Conservation (phyloP, 2,888 invertebrate genomes). For the Drosophila mettleri region DNA sequence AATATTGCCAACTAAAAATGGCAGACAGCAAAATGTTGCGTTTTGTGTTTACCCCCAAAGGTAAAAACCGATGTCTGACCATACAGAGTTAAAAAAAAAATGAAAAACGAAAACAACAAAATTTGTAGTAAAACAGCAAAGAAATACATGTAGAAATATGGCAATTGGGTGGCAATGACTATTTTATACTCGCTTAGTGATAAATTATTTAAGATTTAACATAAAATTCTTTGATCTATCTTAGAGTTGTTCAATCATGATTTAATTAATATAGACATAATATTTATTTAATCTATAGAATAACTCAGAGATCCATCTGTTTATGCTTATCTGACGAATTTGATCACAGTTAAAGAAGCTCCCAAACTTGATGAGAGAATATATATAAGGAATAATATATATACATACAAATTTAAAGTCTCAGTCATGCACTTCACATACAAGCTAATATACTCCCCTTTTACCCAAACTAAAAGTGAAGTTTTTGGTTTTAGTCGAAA, state of each 20-base stretch:
- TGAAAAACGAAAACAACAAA: slow-evolving; percentile 31
- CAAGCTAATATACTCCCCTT: slow-evolving; percentile 1
- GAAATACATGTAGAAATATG: not conserved
- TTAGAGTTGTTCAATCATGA: not conserved
- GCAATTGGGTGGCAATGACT: not conserved
- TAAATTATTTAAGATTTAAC: too few relatives aligned
- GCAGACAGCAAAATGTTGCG: slow-evolving; percentile 48
- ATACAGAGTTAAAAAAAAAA: slow-evolving; percentile 29
- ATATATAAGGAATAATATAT: not conserved
- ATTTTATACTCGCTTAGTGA: not conserved
- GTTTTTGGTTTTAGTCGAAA: slow-evolving; percentile 23
- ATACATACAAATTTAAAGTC: not conserved
- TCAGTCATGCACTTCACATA: not conserved
- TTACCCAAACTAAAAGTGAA: slow-evolving; percentile 13
- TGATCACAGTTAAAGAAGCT: too few relatives aligned
- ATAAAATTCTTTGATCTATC: too few relatives aligned
- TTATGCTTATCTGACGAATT: too few relatives aligned
- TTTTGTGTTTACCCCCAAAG: slow-evolving; percentile 47
- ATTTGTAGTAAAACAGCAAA: slow-evolving; percentile 37
- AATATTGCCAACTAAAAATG: slow-evolving; percentile 48
- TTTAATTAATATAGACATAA: not conserved
- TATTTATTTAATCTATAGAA: too few relatives aligned
- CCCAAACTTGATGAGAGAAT: too few relatives aligned
- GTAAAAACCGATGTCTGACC: slow-evolving; percentile 58
- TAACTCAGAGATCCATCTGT: too few relatives aligned